Conservation (phyloP, 2,113 vertebrate species). For the Pavo muticus region DNA sequence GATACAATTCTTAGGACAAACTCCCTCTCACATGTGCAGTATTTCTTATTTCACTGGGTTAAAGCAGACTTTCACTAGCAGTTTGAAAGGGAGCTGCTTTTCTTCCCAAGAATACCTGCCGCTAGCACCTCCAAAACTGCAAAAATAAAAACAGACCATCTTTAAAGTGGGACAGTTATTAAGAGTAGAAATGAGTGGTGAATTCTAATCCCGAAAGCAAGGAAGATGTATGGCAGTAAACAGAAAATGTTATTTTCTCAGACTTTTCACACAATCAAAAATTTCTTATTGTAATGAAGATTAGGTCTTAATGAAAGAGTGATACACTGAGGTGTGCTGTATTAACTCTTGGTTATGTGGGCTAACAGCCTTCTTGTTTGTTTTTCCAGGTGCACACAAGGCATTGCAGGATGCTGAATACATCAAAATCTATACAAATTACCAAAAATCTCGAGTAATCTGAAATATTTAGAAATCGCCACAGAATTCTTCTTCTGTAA, state of each 20-base stretch:
- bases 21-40: not conserved
- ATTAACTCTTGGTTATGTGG: not conserved
- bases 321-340: not conserved
- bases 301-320: not conserved
- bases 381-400: not conserved
- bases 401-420: not conserved
- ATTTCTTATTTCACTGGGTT: not conserved
- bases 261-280: not conserved
- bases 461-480: not conserved
- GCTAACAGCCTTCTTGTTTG: not conserved
- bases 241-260: not conserved
- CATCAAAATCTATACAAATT: not conserved
- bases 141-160: not conserved
- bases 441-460: not conserved
- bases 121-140: not conserved
- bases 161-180: not conserved
- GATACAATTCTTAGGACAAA: not conserved
- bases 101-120: not conserved
- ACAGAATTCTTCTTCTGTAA: not conserved
- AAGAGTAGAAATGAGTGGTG: not conserved
- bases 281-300: not conserved
- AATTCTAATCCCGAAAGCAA: conserved; percentile 4
- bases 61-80: not conserved
- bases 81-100: not conserved
- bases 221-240: not conserved